A percentile compares a stretch with the other conserved stretches of the same genome.
These are phyloP conservation scores for Mormyrus iriodes DNA, from an alignment of 2,113 vertebrate genomes.

Conservation along the genomic window DNA sequence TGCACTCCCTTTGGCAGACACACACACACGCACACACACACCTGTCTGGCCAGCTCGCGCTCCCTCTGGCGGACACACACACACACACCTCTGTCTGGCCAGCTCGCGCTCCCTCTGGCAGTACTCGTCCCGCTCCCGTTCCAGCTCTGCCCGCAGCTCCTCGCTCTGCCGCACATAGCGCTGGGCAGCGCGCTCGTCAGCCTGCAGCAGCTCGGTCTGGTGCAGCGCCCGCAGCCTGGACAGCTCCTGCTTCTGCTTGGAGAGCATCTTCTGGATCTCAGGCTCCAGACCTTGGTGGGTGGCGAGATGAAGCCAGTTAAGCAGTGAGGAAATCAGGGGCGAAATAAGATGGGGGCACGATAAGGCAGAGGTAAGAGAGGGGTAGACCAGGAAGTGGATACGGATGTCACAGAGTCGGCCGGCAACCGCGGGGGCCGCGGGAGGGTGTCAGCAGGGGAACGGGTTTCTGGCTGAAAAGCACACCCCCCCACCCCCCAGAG, in stretches of 20 bases:
- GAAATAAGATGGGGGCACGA: background rate
- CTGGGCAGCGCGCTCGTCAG: conserved; percentile 70
- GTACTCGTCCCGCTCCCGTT: conserved; percentile 74
- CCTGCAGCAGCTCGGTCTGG: conserved; percentile 78
- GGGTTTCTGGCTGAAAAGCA: background rate
- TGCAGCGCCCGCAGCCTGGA: conserved; percentile 76
- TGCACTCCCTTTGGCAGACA: background rate
- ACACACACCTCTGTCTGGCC: conserved; percentile 68
- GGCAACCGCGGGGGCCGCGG: background rate
- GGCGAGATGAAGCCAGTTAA: background rate
- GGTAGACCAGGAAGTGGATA: background rate
- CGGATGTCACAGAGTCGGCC: background rate
- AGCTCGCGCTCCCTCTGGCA: conserved; percentile 73
- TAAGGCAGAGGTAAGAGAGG: background rate
- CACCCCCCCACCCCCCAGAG: background rate
- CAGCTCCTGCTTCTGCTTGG: conserved; percentile 84
- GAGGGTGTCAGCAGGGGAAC: background rate
- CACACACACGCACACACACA: background rate
- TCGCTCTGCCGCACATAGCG: conserved; percentile 66
- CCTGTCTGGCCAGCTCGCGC: too few relatives aligned
- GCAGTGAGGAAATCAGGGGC: background rate
- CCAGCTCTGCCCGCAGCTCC: conserved; percentile 73
- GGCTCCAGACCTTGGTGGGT: conserved; percentile 78
- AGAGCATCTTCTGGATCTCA: conserved; percentile 88
- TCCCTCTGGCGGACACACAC: background rate